These are phyloP conservation scores for Rhinolophus ferrumequinum DNA, from an alignment of 2,113 vertebrate species.

Conservation along the genomic window DNA sequence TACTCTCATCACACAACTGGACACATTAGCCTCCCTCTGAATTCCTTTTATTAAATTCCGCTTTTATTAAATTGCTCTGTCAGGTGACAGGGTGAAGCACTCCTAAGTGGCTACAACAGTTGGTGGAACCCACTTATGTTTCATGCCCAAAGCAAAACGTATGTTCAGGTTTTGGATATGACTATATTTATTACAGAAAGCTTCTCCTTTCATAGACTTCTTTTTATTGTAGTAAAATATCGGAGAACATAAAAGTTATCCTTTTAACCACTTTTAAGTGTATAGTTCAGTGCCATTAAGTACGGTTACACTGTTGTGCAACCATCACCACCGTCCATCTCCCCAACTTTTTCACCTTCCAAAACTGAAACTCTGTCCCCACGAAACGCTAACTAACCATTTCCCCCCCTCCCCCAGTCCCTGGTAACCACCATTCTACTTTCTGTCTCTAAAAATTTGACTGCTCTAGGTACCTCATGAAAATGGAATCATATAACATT, in stretches of 20 bases:
- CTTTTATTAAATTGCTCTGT: background rate
- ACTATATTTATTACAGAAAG: background rate
- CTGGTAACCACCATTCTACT: background rate
- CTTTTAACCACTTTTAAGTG: background rate
- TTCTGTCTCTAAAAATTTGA: background rate
- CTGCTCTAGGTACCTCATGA: background rate
- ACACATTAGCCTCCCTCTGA: background rate
- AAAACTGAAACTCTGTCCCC: background rate
- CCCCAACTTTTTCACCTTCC: background rate
- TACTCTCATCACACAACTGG: background rate
- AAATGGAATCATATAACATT: background rate
- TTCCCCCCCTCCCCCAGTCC: no score
- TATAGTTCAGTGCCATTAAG: background rate
- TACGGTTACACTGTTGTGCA: background rate
- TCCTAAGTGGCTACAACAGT: fast-evolving
- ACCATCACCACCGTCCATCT: background rate
- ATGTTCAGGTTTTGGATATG: background rate
- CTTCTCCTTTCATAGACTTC: background rate
- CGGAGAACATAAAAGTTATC: background rate
- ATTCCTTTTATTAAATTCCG: background rate
- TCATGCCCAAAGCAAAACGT: background rate
- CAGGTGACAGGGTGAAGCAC: background rate
- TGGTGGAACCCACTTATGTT: background rate
- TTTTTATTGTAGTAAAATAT: background rate
- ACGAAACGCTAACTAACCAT: background rate